phyloP scores from a whole-genome alignment of 2,888 invertebrate genomes.

The Epinotia nisella region DNA sequence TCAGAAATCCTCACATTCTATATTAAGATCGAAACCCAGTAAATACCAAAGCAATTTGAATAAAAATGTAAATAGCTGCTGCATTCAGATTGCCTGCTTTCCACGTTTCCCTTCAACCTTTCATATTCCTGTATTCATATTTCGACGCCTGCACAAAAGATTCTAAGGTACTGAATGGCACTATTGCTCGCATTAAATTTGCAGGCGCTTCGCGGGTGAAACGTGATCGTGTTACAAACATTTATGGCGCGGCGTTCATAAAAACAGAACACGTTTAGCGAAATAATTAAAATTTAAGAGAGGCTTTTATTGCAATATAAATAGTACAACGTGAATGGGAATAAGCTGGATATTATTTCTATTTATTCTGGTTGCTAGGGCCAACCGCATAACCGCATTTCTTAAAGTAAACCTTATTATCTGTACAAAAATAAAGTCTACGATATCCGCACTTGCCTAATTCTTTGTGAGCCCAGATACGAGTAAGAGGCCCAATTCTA shows the following conservation, averaged over 20 bases:
- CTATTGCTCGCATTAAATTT: constrained; percentile 24
- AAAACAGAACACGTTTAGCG: neutral
- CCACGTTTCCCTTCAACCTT: constrained; percentile 11
- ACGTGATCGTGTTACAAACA: constrained; percentile 26
- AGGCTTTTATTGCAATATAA: neutral
- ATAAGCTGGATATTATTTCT: neutral
- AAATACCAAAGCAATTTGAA: constrained; percentile 25
- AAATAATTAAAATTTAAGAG: neutral
- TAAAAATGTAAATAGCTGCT: constrained; percentile 25
- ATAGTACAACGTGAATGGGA: neutral
- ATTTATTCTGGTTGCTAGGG: neutral
- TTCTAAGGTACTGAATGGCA: constrained; percentile 14
- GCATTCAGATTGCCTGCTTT: constrained; percentile 21
- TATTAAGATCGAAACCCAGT: constrained; percentile 17
- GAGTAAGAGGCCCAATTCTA: too few species aligned
- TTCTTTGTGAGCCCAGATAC: too few species aligned
- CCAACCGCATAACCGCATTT: neutral
- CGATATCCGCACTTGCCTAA: too few species aligned
- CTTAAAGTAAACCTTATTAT: too few species aligned
- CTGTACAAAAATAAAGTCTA: too few species aligned
- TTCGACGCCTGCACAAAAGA: constrained; percentile 33
- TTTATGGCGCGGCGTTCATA: constrained; percentile 5
- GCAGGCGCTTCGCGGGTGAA: constrained; percentile 21
- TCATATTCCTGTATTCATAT: constrained; percentile 27
- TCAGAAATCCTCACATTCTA: neutral